phyloP scores from a whole-genome alignment of 2,113 vertebrate genomes.

The Hemiscyllium ocellatum region DNA sequence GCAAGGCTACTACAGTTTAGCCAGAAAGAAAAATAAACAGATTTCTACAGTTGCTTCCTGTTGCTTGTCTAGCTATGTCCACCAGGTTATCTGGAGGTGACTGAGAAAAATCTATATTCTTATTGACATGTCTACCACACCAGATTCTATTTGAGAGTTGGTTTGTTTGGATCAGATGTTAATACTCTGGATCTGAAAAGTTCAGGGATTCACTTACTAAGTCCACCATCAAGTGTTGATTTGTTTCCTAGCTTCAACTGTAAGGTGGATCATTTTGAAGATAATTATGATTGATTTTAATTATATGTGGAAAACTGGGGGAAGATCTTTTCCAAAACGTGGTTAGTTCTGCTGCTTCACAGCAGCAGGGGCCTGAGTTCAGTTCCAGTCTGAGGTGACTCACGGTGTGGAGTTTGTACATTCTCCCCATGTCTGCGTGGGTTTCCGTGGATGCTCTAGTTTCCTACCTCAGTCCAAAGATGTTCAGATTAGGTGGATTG shows the following conservation, averaged over 20 bases:
- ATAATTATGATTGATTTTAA: background rate
- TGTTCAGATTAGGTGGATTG: too few species aligned
- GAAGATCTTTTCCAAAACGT: background rate
- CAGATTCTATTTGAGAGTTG: background rate
- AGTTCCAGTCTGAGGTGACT: too few species aligned
- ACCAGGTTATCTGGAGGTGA: background rate
- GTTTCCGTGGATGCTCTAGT: too few species aligned
- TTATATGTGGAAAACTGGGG: background rate
- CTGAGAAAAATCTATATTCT: background rate
- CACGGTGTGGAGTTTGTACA: too few species aligned
- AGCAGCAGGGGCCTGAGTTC: too few species aligned
- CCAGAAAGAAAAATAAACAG: background rate
- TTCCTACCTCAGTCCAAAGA: too few species aligned
- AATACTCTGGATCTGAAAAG: background rate
- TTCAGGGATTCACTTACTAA: background rate
- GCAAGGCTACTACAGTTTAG: background rate
- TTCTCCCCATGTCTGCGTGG: too few species aligned
- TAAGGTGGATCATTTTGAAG: background rate
- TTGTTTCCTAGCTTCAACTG: background rate
- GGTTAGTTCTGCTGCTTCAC: too few species aligned
- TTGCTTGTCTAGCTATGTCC: background rate
- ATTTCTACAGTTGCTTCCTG: background rate
- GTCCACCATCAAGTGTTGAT: background rate
- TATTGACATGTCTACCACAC: background rate
- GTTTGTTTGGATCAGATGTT: background rate